These are phyloP conservation scores for Petrocephalus sullivani DNA, from an alignment of 2,797 vertebrate genomes.

Conservation along the genomic window DNA sequence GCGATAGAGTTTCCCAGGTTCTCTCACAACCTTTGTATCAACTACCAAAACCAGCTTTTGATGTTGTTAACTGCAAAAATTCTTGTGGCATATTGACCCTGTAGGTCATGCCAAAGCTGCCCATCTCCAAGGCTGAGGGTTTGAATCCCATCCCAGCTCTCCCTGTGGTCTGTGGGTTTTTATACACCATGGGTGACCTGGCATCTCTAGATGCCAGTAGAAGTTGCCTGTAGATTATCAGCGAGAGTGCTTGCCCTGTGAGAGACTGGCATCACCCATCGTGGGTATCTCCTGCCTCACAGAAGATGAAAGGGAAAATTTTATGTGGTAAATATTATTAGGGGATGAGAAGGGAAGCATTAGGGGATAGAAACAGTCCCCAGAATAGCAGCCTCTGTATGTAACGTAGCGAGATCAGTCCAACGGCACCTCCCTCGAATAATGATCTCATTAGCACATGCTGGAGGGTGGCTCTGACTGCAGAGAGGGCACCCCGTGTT, in stretches of 20 bases:
- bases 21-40: background rate
- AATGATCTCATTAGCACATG: conserved; percentile 25
- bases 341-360: background rate
- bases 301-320: background rate
- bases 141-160: background rate
- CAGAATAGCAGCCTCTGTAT: background rate
- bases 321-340: background rate
- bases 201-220: too few relatives aligned
- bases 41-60: background rate
- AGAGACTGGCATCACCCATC: background rate
- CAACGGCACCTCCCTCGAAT: conserved; percentile 12
- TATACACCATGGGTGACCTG: background rate
- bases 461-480: background rate
- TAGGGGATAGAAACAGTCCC: background rate
- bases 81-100: background rate
- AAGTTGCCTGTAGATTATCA: background rate
- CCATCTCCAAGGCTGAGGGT: background rate
- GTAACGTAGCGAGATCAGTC: conserved; percentile 4
- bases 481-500: background rate
- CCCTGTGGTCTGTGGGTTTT: background rate
- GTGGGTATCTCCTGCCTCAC: background rate
- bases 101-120: background rate
- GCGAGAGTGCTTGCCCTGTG: background rate
- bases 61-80: background rate
- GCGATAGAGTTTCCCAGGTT: background rate